Conservation (phyloP, 2,888 invertebrate genomes). For the Caenorhabditis auriculariae region DNA sequence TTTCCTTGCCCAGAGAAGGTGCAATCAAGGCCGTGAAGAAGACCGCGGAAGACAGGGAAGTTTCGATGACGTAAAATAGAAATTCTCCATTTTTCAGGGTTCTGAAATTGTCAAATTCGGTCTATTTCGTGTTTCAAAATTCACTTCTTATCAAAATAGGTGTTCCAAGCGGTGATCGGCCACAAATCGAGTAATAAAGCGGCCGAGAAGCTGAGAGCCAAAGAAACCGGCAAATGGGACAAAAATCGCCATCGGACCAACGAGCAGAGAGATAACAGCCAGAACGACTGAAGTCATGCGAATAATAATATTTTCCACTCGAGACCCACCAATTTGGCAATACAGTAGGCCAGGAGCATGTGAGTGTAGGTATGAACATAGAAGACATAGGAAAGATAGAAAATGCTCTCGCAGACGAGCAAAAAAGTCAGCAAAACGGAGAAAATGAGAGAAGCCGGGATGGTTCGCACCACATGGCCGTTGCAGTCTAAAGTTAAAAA, state of each 20-base stretch:
- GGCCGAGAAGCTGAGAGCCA: slow-evolving; percentile 29
- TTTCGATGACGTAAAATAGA: slow-evolving; percentile 36
- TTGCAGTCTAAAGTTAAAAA: no score
- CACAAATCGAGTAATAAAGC: slow-evolving; percentile 26
- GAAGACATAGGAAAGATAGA: slow-evolving; percentile 38
- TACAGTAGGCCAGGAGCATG: slow-evolving; percentile 29
- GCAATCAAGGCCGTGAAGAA: slow-evolving; percentile 23
- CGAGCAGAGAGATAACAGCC: slow-evolving; percentile 22
- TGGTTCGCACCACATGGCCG: no score
- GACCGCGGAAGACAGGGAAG: slow-evolving; percentile 15
- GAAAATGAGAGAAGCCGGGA: slow-evolving; percentile 30
- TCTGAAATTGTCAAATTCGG: neutral
- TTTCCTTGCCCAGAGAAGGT: slow-evolving; percentile 5
- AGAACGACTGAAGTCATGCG: slow-evolving; percentile 24
- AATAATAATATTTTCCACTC: neutral
- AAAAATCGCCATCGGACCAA: slow-evolving; percentile 28
- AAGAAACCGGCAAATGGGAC: slow-evolving; percentile 19
- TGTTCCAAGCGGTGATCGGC: slow-evolving; percentile 34
- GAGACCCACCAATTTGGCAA: slow-evolving; percentile 28
- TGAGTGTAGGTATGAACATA: slow-evolving; percentile 40
- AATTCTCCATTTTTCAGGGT: slow-evolving; percentile 27
- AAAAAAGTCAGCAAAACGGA: slow-evolving; percentile 8
- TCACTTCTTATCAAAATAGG: slow-evolving; percentile 21
- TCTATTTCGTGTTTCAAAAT: neutral
- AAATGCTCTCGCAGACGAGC: slow-evolving; percentile 27